phyloP scores from a whole-genome alignment of 2,888 invertebrate genomes.

The Cerastoderma edule region DNA sequence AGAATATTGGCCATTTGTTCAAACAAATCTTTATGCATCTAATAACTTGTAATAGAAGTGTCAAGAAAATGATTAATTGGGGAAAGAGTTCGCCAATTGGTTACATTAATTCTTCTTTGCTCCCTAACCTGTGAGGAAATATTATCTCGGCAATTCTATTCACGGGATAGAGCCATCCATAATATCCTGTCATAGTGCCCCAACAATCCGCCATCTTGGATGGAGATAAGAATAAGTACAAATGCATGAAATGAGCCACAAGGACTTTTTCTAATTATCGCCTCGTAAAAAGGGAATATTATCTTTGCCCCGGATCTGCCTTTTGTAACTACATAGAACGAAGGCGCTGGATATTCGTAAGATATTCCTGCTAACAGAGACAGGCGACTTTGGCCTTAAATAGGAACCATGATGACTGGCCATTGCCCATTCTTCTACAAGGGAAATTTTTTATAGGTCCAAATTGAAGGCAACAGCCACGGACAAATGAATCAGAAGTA shows the following conservation, averaged over 20 bases:
- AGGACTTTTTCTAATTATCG: slow-evolving; percentile 28
- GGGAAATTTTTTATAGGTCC: too few relatives aligned
- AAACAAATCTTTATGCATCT: slow-evolving; percentile 64
- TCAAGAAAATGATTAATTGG: slow-evolving; percentile 63
- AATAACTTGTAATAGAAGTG: slow-evolving; percentile 64
- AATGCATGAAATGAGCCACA: slow-evolving; percentile 20
- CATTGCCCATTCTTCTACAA: too few relatives aligned
- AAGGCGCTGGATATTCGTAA: slow-evolving; percentile 11
- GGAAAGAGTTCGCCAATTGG: slow-evolving; percentile 64
- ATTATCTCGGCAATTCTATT: slow-evolving; percentile 58
- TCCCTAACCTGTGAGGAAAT: slow-evolving; percentile 56
- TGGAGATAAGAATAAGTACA: slow-evolving; percentile 24
- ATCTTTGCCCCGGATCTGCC: slow-evolving; percentile 4
- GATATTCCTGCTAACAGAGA: slow-evolving; percentile 9
- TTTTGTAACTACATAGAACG: slow-evolving; percentile 6
- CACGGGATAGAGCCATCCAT: slow-evolving; percentile 51
- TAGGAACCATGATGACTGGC: too few relatives aligned
- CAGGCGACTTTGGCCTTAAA: background rate
- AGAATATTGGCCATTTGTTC: slow-evolving; percentile 56
- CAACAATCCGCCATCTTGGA: slow-evolving; percentile 25
- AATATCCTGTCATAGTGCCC: slow-evolving; percentile 45
- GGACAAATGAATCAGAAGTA: too few relatives aligned
- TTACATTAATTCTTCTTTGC: slow-evolving; percentile 62
- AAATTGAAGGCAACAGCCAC: too few relatives aligned
- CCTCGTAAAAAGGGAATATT: slow-evolving; percentile 18